phyloP scores from a whole-genome alignment of 1,140 invertebrate genomes.

The Brachionus manjavacas region DNA sequence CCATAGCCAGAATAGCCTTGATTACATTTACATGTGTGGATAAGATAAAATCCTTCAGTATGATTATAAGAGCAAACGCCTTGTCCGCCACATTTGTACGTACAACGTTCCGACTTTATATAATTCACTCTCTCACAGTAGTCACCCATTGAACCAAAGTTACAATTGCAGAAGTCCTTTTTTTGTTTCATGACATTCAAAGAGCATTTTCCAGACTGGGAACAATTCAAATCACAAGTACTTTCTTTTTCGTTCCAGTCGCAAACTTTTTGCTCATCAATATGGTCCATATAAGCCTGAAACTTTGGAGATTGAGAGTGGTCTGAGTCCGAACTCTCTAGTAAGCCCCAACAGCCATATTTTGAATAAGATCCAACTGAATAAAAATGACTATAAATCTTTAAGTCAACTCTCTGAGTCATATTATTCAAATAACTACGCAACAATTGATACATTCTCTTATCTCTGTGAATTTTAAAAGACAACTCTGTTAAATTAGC shows the following conservation, averaged over 20 bases:
- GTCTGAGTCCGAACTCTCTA: not conserved
- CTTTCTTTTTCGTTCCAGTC: slow-evolving; percentile 7
- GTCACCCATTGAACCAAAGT: not conserved
- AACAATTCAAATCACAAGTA: not conserved
- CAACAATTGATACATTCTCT: not conserved
- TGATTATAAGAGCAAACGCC: not conserved
- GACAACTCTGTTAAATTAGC: not conserved
- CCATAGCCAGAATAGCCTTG: slow-evolving; percentile 9
- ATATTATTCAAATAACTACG: not conserved
- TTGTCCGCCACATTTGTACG: not conserved
- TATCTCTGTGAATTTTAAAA: not conserved
- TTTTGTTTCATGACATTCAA: not conserved
- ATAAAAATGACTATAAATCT: not conserved
- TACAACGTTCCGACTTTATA: not conserved
- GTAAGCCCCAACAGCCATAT: slow-evolving; percentile 15
- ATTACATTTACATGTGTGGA: slow-evolving; percentile 2
- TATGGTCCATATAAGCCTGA: not conserved
- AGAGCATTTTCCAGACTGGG: not conserved
- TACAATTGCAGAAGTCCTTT: not conserved
- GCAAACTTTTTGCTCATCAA: not conserved
- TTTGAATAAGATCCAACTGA: not conserved
- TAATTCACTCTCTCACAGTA: not conserved
- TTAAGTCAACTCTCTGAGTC: not conserved
- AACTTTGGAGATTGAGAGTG: not conserved
- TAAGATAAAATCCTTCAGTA: slow-evolving; percentile 15